Conservation (phyloP, 2,797 vertebrate genomes). For the Periophthalmus magnuspinnatus region DNA sequence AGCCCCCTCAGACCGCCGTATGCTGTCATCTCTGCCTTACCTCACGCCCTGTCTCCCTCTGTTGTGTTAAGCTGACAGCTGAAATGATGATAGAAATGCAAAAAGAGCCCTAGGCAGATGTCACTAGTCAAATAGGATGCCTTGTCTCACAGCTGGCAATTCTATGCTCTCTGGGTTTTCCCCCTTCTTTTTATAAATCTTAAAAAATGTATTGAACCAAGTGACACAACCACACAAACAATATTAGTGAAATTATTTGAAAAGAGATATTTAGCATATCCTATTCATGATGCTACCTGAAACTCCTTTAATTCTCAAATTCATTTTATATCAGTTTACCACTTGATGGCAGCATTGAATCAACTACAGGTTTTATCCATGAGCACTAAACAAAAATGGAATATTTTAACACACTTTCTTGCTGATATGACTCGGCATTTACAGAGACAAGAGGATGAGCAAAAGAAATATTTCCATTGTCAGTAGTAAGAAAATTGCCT, state of each 20-base stretch:
- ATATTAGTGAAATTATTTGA: neutral
- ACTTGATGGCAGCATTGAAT: conserved; percentile 74
- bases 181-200: conserved; percentile 9
- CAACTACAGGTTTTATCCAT: conserved; percentile 7
- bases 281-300: neutral
- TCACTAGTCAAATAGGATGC: conserved; percentile 39
- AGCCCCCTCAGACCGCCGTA: conserved; percentile 17
- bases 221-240: neutral
- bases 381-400: neutral
- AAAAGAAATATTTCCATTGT: conserved; percentile 4
- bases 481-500: conserved; percentile 27
- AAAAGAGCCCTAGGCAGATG: conserved; percentile 40
- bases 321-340: conserved; percentile 37
- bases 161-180: conserved; percentile 26
- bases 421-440: neutral
- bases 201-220: neutral
- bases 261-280: too few relatives aligned
- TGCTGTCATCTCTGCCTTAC: conserved; percentile 43
- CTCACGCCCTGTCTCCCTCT: conserved; percentile 40
- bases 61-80: conserved; percentile 58
- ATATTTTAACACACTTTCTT: neutral
- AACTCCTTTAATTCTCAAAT: neutral
- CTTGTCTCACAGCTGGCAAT: conserved; percentile 46
- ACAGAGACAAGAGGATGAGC: neutral
- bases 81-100: conserved; percentile 59